Base-by-base conservation (phyloP, 2,113 vertebrate species). In the Craseonycteris thonglongyai region DNA sequence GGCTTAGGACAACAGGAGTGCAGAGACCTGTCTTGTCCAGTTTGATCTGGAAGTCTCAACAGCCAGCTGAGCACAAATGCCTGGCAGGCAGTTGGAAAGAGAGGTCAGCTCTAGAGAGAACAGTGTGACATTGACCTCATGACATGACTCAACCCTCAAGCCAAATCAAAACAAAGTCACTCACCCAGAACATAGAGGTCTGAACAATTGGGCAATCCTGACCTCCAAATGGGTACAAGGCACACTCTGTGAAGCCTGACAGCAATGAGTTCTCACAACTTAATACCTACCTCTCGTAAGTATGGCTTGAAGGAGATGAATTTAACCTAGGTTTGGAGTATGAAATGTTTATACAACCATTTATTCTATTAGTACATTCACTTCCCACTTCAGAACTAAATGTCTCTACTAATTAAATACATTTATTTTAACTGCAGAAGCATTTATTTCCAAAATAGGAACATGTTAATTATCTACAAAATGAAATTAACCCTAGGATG, bases 381-480 rank as follows among this genome's bases (percentile, higher is more conserved):
- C 78, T 96, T 92, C 63, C 88, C 82, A 93, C 93, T 95, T 95
- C 88, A 94, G 85, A 94, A 93, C 75, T 95, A 92, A 96, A 96
- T 54, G 42, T 87, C 72, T 96, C 79, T 94, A 72, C 82, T 97
- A 96, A 96, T 96, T 96, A 97, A 97, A 96, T 95, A 79, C 88
- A 95, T 95, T 95, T 95, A 96, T 96, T 97, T 96, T 96, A 97
- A 97, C 82, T 96, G 78, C 94, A 96, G 90, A 92, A 80, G 74
- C 68, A 96, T 96, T 93, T 96, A 88, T 96, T 96, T 96, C 85
- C 82, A 95, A 96, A 96, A 96, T 96, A 97, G 95, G 74, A 71
- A 75, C 84, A 96, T 95, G 93, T 49, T 95, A 96, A 95, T 97
- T 95, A 95, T 86, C 91, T 95, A 19, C 74, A 93, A 76, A 94